Percentiles rank a stretch among this genome's conserved stretches.
Conservation (phyloP, 2,113 vertebrate species). For the Camelus dromedarius region DNA sequence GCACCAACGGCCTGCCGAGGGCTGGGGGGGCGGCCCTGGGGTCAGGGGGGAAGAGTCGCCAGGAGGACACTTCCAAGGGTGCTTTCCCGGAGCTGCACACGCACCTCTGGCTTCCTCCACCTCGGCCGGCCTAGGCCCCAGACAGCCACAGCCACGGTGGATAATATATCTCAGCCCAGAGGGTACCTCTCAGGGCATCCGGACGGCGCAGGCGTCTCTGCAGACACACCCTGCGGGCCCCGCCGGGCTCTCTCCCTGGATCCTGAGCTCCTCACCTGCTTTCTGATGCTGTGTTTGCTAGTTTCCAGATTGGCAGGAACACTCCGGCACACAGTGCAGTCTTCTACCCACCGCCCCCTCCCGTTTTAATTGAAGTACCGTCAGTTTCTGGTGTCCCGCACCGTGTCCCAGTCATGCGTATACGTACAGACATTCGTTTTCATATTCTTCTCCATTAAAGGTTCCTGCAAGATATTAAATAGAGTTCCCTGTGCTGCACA, state of each 20-base stretch:
- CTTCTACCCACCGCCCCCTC: not conserved
- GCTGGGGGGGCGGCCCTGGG: not conserved
- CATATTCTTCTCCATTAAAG: no score
- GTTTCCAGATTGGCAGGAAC: accelerated
- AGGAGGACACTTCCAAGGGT: accelerated
- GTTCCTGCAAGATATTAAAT: no score
- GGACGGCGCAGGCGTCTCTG: accelerated
- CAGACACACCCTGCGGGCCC: accelerated
- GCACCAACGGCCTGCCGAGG: no score
- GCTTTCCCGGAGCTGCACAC: not conserved
- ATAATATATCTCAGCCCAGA: not conserved
- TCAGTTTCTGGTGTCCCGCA: no score
- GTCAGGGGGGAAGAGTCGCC: not conserved
- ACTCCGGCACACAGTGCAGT: accelerated
- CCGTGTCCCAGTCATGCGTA: no score
- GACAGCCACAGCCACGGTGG: not conserved
- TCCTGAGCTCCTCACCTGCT: accelerated
- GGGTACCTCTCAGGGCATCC: accelerated
- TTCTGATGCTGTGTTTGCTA: accelerated
- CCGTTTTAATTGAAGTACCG: no score
- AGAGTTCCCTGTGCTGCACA: no score
- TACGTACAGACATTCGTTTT: no score
- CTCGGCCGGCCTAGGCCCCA: not conserved
- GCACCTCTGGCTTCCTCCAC: no score
- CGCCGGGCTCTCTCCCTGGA: accelerated